Conservation (phyloP, 2,888 invertebrate species). For the Drosophila prolongata region DNA sequence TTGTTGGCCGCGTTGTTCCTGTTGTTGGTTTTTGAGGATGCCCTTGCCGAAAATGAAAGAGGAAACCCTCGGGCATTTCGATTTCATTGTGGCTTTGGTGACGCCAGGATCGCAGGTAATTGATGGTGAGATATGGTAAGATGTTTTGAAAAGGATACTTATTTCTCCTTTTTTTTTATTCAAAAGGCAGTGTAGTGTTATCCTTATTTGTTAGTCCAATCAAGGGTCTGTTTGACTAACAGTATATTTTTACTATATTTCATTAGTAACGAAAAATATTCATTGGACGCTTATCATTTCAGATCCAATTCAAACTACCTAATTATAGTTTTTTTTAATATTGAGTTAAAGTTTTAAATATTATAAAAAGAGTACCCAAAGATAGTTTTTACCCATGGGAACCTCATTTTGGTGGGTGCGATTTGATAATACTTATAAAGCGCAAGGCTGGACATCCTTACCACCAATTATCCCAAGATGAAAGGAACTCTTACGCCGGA, state of each 20-base stretch:
- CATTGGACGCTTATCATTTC: too few relatives aligned
- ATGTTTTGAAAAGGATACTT: too few relatives aligned
- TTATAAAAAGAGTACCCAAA: slow-evolving; percentile 1
- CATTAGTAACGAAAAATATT: too few relatives aligned
- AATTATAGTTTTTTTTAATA: too few relatives aligned
- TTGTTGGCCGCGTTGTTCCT: slow-evolving; percentile 40
- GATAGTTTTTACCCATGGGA: neutral
- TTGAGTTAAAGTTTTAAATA: too few relatives aligned
- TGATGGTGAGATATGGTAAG: neutral
- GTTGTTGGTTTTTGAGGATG: slow-evolving; percentile 60
- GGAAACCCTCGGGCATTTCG: slow-evolving; percentile 30
- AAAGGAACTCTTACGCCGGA: slow-evolving; percentile 42
- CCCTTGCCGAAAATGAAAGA: slow-evolving; percentile 49
- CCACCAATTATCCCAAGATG: slow-evolving; percentile 49
- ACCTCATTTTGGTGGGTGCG: slow-evolving; percentile 30
- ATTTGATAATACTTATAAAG: slow-evolving; percentile 46
- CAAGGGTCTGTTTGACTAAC: too few relatives aligned
- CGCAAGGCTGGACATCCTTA: slow-evolving; percentile 45
- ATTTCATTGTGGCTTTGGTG: slow-evolving; percentile 23
- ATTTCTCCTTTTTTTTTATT: too few relatives aligned
- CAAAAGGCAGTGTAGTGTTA: too few relatives aligned
- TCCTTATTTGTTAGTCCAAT: too few relatives aligned
- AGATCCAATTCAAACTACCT: too few relatives aligned
- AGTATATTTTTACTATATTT: too few relatives aligned
- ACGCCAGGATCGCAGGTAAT: neutral